These are phyloP conservation scores for Cossypha heuglini DNA, from an alignment of 2,797 vertebrate genomes.

Conservation along the genomic window DNA sequence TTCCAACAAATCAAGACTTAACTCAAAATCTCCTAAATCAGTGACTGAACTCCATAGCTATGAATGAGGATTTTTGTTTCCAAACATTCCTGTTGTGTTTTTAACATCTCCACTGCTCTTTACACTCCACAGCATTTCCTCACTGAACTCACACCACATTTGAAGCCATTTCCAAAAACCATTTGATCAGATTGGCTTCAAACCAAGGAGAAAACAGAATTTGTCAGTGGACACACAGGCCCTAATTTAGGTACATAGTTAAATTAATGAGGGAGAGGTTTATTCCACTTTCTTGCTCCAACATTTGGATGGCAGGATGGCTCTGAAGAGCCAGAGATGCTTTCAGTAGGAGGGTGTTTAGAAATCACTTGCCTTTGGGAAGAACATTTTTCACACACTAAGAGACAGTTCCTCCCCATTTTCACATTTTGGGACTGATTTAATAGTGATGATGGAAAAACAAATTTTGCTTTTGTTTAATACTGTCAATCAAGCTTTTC, in stretches of 20 bases:
- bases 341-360: background rate
- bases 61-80: background rate
- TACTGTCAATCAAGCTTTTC: background rate
- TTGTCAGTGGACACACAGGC: background rate
- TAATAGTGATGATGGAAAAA: background rate
- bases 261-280: background rate
- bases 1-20: background rate
- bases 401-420: background rate
- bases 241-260: background rate
- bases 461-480: background rate
- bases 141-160: background rate
- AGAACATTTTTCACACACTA: background rate
- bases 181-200: background rate
- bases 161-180: background rate
- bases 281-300: background rate
- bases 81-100: background rate
- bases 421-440: background rate
- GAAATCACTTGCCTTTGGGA: background rate
- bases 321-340: background rate
- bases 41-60: accelerated
- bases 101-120: background rate
- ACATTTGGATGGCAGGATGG: accelerated
- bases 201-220: background rate
- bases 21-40: background rate
- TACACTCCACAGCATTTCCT: background rate